phyloP scores from a whole-genome alignment of 2,797 vertebrate genomes.

The Girardinus metallicus region DNA sequence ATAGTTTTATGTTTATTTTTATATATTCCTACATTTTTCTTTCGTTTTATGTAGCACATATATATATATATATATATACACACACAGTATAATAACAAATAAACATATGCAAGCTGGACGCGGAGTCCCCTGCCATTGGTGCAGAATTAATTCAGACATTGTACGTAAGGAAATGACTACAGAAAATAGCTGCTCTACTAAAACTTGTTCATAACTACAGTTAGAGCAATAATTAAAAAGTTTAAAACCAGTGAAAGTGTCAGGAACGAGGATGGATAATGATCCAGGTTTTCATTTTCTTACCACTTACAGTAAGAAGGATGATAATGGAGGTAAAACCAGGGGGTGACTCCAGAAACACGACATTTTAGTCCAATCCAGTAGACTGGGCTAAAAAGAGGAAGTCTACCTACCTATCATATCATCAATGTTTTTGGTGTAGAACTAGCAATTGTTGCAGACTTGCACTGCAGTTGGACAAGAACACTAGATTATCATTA shows the following conservation, averaged over 20 bases:
- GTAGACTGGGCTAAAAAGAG: background rate
- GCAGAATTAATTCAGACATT: constrained; percentile 1
- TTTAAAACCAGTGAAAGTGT: background rate
- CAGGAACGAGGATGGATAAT: background rate
- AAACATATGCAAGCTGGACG: background rate
- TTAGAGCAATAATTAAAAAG: constrained; percentile 1
- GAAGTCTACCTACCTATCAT: background rate
- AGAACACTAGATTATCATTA: background rate
- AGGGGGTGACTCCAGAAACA: background rate
- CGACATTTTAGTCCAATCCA: background rate
- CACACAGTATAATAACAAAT: background rate
- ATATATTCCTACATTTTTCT: background rate
- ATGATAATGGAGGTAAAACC: background rate
- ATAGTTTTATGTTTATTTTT: background rate
- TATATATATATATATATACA: background rate
- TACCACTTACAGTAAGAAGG: background rate
- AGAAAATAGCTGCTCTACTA: background rate
- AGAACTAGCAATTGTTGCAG: background rate
- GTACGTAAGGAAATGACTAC: background rate
- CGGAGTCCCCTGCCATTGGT: background rate
- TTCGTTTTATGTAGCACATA: no score
- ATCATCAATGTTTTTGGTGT: background rate
- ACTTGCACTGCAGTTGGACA: background rate
- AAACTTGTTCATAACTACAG: background rate
- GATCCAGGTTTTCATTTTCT: background rate